Evolutionary conservation across 92 coral and sea anemone genomes (phyloP).

Genomic region (Paramuricea clavata): DNA sequence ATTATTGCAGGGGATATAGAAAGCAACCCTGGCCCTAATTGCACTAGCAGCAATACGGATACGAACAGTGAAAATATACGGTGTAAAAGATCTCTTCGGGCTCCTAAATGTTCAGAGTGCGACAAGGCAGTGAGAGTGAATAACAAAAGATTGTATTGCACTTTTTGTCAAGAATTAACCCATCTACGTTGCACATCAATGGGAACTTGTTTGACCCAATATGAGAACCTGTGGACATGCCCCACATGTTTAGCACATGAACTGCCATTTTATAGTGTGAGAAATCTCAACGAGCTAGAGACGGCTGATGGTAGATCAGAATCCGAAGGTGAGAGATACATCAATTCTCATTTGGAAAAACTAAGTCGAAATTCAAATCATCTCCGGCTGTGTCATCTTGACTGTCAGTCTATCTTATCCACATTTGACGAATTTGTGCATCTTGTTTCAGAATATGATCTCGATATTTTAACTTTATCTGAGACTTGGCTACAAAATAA

Average conservation of each 20-base stretch:
- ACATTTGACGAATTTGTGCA: constrained; percentile 21
- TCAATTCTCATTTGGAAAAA: constrained; percentile 28
- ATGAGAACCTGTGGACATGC: constrained; percentile 27
- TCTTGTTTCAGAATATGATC: constrained; percentile 9
- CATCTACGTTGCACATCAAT: constrained; percentile 31
- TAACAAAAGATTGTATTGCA: not conserved
- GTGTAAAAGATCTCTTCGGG: not conserved
- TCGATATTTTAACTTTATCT: constrained; percentile 32
- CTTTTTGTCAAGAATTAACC: constrained; percentile 23
- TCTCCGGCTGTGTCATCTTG: constrained; percentile 26
- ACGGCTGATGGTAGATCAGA: not conserved
- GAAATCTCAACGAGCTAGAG: constrained; percentile 14
- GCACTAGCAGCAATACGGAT: too few relatives aligned
- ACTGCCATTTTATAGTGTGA: constrained; percentile 17
- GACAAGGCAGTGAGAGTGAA: not conserved
- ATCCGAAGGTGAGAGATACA: not conserved
- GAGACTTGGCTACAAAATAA: not conserved
- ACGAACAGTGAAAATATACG: not conserved
- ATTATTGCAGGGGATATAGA: not conserved
- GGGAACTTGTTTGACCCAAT: not conserved
- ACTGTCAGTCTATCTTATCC: constrained; percentile 34
- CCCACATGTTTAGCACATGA: not conserved
- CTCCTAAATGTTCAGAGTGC: not conserved
- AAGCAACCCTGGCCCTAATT: not conserved
- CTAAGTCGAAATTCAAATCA: constrained; percentile 31